Evolutionary conservation across 2,888 invertebrate species (phyloP).

Genomic region (Pollenia labialis): DNA sequence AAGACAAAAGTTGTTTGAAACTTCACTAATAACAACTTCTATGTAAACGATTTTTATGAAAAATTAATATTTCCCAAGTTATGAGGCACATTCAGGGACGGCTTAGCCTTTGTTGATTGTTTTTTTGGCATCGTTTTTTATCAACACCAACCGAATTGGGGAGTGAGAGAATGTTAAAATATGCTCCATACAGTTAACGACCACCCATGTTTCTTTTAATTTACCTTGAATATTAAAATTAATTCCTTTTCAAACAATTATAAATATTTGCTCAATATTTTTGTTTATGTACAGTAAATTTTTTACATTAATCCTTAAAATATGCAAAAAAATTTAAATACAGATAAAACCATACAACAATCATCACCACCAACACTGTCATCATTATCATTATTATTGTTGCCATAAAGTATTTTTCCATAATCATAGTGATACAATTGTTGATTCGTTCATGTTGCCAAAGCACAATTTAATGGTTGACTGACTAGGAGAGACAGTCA

Average conservation of each 20-base stretch:
- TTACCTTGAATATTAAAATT: neutral
- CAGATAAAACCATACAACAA: conserved; percentile 12
- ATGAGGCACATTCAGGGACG: no score
- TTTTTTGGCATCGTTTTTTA: no score
- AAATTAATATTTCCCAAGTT: no score
- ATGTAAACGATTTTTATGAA: no score
- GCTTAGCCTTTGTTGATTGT: no score
- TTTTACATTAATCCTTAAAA: neutral
- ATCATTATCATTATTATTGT: conserved; percentile 32
- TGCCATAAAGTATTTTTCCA: conserved; percentile 40
- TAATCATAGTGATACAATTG: conserved; percentile 47
- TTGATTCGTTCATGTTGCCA: conserved; percentile 28
- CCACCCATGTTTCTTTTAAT: neutral
- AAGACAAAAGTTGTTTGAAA: no score
- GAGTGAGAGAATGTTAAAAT: no score
- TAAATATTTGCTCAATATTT: neutral
- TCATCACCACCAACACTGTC: conserved; percentile 5
- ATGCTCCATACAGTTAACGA: no score
- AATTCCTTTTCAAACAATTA: neutral
- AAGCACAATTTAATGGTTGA: conserved; percentile 15
- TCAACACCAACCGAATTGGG: no score
- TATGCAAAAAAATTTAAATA: conserved; percentile 3
- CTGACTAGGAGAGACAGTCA: neutral
- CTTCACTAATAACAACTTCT: no score
- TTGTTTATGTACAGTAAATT: neutral